Percentiles rank a stretch among this genome's conserved stretches.
Evolutionary conservation across 2,797 vertebrate species (phyloP).

Genomic region (Acanthurus leucopareius): DNA sequence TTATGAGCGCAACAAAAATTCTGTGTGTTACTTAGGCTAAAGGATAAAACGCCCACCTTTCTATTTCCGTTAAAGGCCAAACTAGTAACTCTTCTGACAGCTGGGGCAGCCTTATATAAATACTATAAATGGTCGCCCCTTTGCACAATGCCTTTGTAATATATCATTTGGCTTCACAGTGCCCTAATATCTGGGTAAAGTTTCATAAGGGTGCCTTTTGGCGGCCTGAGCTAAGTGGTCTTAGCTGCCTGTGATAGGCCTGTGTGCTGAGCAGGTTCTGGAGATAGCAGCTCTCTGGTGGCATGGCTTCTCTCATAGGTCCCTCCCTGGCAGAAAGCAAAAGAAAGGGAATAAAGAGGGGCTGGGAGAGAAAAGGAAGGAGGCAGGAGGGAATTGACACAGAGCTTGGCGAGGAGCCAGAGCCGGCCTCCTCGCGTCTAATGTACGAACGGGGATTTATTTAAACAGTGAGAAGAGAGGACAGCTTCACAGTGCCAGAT

Average conservation of each 20-base stretch:
- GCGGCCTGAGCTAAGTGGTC: slow-evolving; percentile 84
- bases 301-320: slow-evolving; percentile 83
- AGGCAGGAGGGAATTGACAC: slow-evolving; percentile 87
- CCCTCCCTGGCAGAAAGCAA: slow-evolving; percentile 85
- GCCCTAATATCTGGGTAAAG: slow-evolving; percentile 87
- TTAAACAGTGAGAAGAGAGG: slow-evolving; percentile 96
- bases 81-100: slow-evolving; percentile 62
- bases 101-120: slow-evolving; percentile 70
- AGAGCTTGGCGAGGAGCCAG: slow-evolving; percentile 89
- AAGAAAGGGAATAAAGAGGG: slow-evolving; percentile 80
- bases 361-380: slow-evolving; percentile 83
- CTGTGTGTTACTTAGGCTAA: slow-evolving; percentile 9
- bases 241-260: slow-evolving; percentile 85
- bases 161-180: slow-evolving; percentile 82
- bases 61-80: slow-evolving; percentile 55
- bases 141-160: slow-evolving; percentile 84
- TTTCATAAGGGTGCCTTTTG: slow-evolving; percentile 86
- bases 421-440: slow-evolving; percentile 88
- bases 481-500: slow-evolving; percentile 98
- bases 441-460: slow-evolving; percentile 95
- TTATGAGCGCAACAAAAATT: slow-evolving; percentile 25
- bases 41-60: slow-evolving; percentile 50
- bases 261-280: slow-evolving; percentile 86
- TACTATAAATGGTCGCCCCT: slow-evolving; percentile 77
- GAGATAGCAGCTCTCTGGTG: slow-evolving; percentile 88